Percentiles rank a stretch among this genome's conserved stretches.
phyloP scores from a whole-genome alignment of 2,797 vertebrate genomes.

The Microchirus variegatus region DNA sequence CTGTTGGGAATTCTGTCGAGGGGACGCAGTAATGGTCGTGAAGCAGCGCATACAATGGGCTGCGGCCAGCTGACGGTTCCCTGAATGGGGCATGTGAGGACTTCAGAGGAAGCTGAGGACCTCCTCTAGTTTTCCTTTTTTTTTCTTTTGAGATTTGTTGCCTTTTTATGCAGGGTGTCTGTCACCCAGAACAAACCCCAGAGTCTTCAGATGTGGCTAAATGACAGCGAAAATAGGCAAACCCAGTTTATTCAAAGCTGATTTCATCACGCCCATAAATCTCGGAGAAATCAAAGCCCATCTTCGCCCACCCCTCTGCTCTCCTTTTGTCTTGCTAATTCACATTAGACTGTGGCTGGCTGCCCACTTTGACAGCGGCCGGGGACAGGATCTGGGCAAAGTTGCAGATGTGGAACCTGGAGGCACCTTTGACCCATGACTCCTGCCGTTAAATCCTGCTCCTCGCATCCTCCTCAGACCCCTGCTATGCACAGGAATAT shows the following conservation, averaged over 20 bases:
- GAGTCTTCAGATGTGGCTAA: conserved; percentile 85
- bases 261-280: conserved; percentile 97
- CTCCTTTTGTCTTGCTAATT: conserved; percentile 96
- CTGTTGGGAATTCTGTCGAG: conserved; percentile 51
- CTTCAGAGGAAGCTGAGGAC: conserved; percentile 75
- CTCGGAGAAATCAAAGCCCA: conserved; percentile 92
- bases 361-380: conserved; percentile 89
- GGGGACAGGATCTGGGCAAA: conserved; percentile 83
- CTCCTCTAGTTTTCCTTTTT: conserved; percentile 76
- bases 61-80: conserved; percentile 70
- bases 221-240: conserved; percentile 88
- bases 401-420: conserved; percentile 91
- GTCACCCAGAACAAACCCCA: conserved; percentile 82
- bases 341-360: conserved; percentile 92
- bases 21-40: conserved; percentile 46
- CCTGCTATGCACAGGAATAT: conserved; percentile 52
- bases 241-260: conserved; percentile 80
- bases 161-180: conserved; percentile 84
- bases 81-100: conserved; percentile 71
- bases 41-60: conserved; percentile 55
- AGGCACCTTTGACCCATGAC: conserved; percentile 85
- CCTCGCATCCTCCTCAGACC: conserved; percentile 49
- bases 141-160: conserved; percentile 83
- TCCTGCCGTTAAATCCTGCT: conserved; percentile 75
- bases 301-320: conserved; percentile 63